These are phyloP conservation scores for Plodia interpunctella DNA, from an alignment of 1,140 invertebrate genomes.

Conservation along the genomic window DNA sequence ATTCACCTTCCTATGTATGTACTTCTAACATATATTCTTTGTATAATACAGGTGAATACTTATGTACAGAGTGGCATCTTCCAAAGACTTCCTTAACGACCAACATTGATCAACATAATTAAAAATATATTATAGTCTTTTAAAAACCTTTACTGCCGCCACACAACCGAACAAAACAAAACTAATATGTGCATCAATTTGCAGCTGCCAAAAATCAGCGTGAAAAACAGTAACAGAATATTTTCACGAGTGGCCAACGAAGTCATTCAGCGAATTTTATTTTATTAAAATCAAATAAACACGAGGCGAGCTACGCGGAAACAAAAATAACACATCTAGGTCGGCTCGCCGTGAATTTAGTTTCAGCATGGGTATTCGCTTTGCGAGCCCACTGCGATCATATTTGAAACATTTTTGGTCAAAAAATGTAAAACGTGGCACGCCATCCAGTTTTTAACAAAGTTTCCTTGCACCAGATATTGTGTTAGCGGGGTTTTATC, in stretches of 20 bases:
- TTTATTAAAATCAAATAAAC: slow-evolving; percentile 63
- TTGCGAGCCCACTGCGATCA: slow-evolving; percentile 40
- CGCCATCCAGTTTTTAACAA: slow-evolving; percentile 20
- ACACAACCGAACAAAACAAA: not conserved
- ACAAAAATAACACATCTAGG: slow-evolving; percentile 67
- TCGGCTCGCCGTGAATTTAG: slow-evolving; percentile 40
- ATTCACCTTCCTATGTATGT: not conserved
- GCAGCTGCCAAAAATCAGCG: slow-evolving; percentile 6
- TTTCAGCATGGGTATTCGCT: slow-evolving; percentile 43
- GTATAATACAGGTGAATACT: too few species aligned
- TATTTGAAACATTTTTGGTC: slow-evolving; percentile 50
- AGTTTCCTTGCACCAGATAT: slow-evolving; percentile 2
- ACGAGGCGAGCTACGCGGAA: slow-evolving; percentile 34
- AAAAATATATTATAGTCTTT: too few species aligned
- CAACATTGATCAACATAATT: too few species aligned
- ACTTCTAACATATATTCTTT: too few species aligned
- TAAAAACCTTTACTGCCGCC: too few species aligned
- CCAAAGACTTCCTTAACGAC: too few species aligned
- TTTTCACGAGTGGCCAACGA: slow-evolving; percentile 15
- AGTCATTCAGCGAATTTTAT: slow-evolving; percentile 30
- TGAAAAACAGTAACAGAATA: slow-evolving; percentile 10
- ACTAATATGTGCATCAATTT: not conserved
- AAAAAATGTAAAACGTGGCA: slow-evolving; percentile 21
- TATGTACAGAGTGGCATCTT: too few species aligned
- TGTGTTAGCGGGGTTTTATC: slow-evolving; percentile 1